These are phyloP conservation scores for Sylvilagus bachmani DNA, from an alignment of 2,113 vertebrate species.

Conservation along the genomic window DNA sequence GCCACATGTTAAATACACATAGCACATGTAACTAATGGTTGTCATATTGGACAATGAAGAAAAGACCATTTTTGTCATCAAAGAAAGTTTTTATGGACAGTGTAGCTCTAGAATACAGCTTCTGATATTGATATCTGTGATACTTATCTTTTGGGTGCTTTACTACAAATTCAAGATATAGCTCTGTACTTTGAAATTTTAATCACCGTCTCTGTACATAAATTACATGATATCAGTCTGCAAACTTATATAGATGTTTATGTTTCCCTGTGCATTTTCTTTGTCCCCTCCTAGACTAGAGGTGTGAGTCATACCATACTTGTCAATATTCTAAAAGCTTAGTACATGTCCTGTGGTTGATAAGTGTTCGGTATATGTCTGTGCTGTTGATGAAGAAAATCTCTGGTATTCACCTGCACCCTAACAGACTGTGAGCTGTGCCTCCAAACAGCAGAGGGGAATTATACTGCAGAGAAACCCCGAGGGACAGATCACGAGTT, in stretches of 20 bases:
- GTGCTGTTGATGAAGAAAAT: slow-evolving; percentile 36
- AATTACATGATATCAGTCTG: slow-evolving; percentile 9
- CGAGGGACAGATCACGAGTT: slow-evolving; percentile 80
- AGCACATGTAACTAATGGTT: not conserved
- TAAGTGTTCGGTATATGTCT: not conserved
- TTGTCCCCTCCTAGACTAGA: not conserved
- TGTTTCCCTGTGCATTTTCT: not conserved
- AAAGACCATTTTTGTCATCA: not conserved
- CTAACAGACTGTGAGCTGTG: slow-evolving; percentile 55
- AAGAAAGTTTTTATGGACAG: not conserved
- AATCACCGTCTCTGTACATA: not conserved
- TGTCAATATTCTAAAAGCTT: not conserved
- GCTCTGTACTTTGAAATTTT: slow-evolving; percentile 36
- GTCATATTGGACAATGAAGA: not conserved
- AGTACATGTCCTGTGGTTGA: not conserved
- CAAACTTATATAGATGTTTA: slow-evolving; percentile 14
- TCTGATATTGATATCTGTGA: not conserved
- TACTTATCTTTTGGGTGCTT: slow-evolving; percentile 39
- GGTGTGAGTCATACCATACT: not conserved
- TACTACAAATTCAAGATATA: slow-evolving; percentile 35
- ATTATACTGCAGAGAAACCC: slow-evolving; percentile 57
- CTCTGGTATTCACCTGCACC: slow-evolving; percentile 16
- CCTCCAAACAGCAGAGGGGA: slow-evolving; percentile 54
- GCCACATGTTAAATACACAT: not conserved
- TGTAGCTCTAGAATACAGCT: not conserved